A percentile compares a stretch with the other conserved stretches of the same genome.
These are phyloP conservation scores for Gari tellinella DNA, from an alignment of 2,888 invertebrate species.

Conservation along the genomic window DNA sequence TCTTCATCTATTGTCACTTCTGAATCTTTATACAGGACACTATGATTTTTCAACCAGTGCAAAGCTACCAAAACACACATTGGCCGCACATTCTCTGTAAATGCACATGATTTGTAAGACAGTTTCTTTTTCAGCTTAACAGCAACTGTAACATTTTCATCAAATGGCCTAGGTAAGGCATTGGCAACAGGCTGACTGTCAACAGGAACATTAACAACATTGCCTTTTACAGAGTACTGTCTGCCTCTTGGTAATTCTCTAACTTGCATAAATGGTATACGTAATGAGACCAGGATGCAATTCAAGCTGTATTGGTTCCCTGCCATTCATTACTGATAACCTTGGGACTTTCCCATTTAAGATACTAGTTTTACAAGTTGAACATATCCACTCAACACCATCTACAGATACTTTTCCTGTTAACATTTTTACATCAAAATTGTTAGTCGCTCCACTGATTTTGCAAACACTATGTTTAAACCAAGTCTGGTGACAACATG, in stretches of 20 bases:
- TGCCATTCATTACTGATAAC: slow-evolving; percentile 7
- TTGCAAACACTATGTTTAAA: slow-evolving; percentile 11
- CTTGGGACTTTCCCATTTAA: slow-evolving; percentile 5
- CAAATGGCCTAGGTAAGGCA: too few species aligned
- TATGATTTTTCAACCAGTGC: too few species aligned
- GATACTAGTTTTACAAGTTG: slow-evolving; percentile 8
- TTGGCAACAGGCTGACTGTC: slow-evolving; percentile 57
- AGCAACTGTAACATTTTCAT: slow-evolving; percentile 49
- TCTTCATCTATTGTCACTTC: slow-evolving; percentile 30
- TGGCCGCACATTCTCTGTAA: slow-evolving; percentile 46
- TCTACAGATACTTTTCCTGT: slow-evolving; percentile 4
- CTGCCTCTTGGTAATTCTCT: too few species aligned
- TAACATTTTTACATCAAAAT: slow-evolving; percentile 1
- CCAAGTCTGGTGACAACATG: slow-evolving; percentile 15
- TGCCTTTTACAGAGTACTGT: too few species aligned
- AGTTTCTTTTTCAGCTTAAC: slow-evolving; percentile 56
- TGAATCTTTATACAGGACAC: slow-evolving; percentile 37
- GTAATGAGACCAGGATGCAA: slow-evolving; percentile 7
- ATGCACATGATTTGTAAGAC: slow-evolving; percentile 24
- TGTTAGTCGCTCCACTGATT: not conserved
- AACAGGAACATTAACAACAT: slow-evolving; percentile 60
- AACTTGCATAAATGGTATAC: slow-evolving; percentile 41
- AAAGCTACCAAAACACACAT: slow-evolving; percentile 30
- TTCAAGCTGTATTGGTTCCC: slow-evolving; percentile 3
- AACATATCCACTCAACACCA: slow-evolving; percentile 11